Percentiles rank a stretch among this genome's conserved stretches.
Evolutionary conservation across 2,113 vertebrate genomes (phyloP).

Genomic region (Indicator indicator): DNA sequence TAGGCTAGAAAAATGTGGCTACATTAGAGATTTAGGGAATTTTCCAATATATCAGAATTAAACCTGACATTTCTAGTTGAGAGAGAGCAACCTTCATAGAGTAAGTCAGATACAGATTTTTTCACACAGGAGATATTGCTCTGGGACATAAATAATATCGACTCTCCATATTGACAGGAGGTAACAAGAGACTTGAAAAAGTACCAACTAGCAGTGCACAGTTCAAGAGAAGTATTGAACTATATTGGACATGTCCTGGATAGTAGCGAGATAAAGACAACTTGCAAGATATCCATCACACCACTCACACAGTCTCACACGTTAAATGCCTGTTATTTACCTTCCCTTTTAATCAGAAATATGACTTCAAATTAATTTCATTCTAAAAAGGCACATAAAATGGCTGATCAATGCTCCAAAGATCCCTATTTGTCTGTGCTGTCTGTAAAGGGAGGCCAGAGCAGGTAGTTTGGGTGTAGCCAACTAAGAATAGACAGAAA

Average conservation of each 20-base stretch:
- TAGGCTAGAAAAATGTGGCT: background rate
- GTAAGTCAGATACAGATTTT: background rate
- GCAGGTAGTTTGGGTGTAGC: background rate
- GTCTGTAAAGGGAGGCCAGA: background rate
- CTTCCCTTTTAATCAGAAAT: background rate
- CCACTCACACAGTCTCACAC: background rate
- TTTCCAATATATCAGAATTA: background rate
- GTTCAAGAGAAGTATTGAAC: slow-evolving; percentile 13
- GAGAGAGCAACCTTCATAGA: background rate
- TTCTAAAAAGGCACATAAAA: background rate
- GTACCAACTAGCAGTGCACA: background rate
- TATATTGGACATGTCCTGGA: background rate
- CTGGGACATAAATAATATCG: slow-evolving; percentile 15
- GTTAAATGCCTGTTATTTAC: background rate
- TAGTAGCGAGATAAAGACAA: background rate
- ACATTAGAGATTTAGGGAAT: background rate
- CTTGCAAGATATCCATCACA: background rate
- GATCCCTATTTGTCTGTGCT: background rate
- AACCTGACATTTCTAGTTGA: background rate
- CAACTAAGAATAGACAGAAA: background rate
- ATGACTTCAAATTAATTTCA: background rate
- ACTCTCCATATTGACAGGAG: background rate
- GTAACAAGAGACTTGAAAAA: slow-evolving; percentile 39
- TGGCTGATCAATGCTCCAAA: background rate
- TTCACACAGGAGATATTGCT: background rate